These are phyloP conservation scores for Geopemphigus sp. DNA, from an alignment of 1,140 invertebrate genomes.

Conservation along the genomic window DNA sequence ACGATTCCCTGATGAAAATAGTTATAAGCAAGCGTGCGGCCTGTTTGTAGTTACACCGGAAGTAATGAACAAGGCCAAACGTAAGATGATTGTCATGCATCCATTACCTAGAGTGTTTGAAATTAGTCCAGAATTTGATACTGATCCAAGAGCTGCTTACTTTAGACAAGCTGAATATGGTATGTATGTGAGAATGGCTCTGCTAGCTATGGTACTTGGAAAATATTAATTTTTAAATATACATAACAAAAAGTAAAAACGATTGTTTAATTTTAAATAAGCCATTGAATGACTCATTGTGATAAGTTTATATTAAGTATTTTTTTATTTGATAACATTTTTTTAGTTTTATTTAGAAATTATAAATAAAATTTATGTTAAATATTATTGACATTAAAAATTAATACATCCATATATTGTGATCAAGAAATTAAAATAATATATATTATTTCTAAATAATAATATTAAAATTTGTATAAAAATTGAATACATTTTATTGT, in stretches of 20 bases:
- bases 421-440: neutral
- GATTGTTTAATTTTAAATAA: neutral
- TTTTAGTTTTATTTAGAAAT: neutral
- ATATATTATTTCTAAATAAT: neutral
- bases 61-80: constrained; percentile 90
- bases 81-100: constrained; percentile 95
- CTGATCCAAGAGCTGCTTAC: constrained; percentile 94
- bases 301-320: neutral
- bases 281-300: neutral
- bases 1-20: constrained; percentile 77
- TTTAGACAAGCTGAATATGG: constrained; percentile 97
- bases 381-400: neutral
- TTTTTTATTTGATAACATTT: neutral
- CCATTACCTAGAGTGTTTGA: constrained; percentile 93
- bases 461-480: neutral
- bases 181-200: constrained; percentile 97
- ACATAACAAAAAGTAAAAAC: neutral
- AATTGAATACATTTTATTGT: neutral
- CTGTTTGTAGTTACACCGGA: constrained; percentile 88
- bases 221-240: constrained; percentile 37
- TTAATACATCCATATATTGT: neutral
- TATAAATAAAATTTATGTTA: neutral
- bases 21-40: constrained; percentile 86
- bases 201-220: constrained; percentile 87
- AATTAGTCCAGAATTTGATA: constrained; percentile 91